phyloP scores from a whole-genome alignment of 2,797 vertebrate genomes.

The Ibycter americanus region DNA sequence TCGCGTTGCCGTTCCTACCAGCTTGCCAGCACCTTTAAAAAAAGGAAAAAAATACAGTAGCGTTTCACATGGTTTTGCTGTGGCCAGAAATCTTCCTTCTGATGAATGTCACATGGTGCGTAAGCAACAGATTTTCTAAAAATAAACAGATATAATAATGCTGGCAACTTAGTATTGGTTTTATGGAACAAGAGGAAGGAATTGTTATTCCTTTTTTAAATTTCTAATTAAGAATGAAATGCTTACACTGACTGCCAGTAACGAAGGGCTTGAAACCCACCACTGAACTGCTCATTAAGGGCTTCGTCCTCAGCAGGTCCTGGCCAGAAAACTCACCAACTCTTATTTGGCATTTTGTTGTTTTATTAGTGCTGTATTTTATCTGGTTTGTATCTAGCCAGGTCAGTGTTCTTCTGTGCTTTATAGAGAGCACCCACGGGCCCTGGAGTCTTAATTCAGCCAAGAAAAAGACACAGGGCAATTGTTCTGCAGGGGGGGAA shows the following conservation, averaged over 20 bases:
- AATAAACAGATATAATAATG: background rate
- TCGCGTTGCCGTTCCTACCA: background rate
- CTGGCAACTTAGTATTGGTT: background rate
- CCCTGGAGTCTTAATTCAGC: background rate
- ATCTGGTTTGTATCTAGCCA: background rate
- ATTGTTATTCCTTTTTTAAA: background rate
- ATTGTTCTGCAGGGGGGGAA: background rate
- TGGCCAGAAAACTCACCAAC: background rate
- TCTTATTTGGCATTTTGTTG: background rate
- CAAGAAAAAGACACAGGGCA: background rate
- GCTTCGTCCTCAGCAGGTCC: background rate
- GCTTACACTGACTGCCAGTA: background rate
- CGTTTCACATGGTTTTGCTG: background rate
- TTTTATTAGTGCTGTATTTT: background rate
- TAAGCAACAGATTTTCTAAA: constrained; percentile 15
- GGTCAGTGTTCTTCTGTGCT: background rate
- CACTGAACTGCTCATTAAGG: background rate
- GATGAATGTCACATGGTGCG: background rate
- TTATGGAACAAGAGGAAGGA: background rate
- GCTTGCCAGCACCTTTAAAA: background rate
- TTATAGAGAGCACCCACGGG: background rate
- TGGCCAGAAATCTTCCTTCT: background rate
- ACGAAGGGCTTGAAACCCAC: background rate
- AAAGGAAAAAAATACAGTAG: background rate
- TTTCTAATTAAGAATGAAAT: background rate